Conservation (phyloP, 2,888 invertebrate species). For the Agrotis puta region DNA sequence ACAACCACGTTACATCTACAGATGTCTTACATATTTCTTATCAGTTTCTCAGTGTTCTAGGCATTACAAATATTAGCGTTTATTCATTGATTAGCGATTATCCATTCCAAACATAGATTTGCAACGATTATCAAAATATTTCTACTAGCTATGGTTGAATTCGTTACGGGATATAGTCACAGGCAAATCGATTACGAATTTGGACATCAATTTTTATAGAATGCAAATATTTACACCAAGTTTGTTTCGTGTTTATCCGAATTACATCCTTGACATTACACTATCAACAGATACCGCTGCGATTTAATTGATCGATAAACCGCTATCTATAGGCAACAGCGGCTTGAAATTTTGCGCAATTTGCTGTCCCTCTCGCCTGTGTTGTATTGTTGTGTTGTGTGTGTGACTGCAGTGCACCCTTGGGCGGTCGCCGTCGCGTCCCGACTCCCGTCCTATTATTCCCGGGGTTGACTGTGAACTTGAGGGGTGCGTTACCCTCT, state of each 20-base stretch:
- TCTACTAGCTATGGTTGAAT: slow-evolving; percentile 39
- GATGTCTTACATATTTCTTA: slow-evolving; percentile 58
- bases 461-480: slow-evolving; percentile 86
- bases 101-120: slow-evolving; percentile 33
- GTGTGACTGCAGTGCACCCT: slow-evolving; percentile 72
- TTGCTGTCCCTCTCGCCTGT: slow-evolving; percentile 70
- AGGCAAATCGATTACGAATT: slow-evolving; percentile 48
- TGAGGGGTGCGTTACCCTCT: slow-evolving; percentile 89
- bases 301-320: slow-evolving; percentile 54
- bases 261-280: slow-evolving; percentile 22
- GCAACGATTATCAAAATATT: slow-evolving; percentile 35
- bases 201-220: slow-evolving; percentile 29
- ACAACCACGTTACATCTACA: slow-evolving; percentile 38
- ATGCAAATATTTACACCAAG: slow-evolving; percentile 39
- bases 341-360: slow-evolving; percentile 66
- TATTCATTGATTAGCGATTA: slow-evolving; percentile 45
- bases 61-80: slow-evolving; percentile 34
- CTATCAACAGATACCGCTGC: slow-evolving; percentile 43
- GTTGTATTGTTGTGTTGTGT: slow-evolving; percentile 68
- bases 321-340: slow-evolving; percentile 25
- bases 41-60: slow-evolving; percentile 54
- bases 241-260: slow-evolving; percentile 28
- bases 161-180: slow-evolving; percentile 44
- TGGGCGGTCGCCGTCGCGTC: slow-evolving; percentile 72
- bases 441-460: slow-evolving; percentile 70